A percentile compares a stretch with the other conserved stretches of the same genome.
These are phyloP conservation scores for Anabas testudineus DNA, from an alignment of 2,797 vertebrate species.

Conservation along the genomic window DNA sequence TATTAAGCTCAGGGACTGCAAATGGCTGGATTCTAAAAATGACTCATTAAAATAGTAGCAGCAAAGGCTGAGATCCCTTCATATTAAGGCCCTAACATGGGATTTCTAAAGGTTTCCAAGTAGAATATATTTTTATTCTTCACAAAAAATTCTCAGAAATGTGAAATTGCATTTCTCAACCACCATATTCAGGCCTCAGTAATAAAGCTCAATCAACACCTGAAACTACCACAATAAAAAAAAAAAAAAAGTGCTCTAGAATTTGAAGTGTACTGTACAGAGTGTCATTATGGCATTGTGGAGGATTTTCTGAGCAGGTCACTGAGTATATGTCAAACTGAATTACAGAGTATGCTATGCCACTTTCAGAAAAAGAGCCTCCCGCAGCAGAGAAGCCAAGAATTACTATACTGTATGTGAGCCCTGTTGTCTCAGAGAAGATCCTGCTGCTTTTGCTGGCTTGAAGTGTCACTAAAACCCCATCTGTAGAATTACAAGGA, in stretches of 20 bases:
- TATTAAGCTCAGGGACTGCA: too few species aligned
- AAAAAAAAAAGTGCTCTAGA: neutral
- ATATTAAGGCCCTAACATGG: too few species aligned
- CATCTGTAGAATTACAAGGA: conserved; percentile 16
- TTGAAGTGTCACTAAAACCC: conserved; percentile 14
- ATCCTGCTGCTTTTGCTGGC: conserved; percentile 8
- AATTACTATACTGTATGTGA: neutral
- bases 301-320: neutral
- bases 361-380: neutral
- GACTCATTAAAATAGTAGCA: too few species aligned
- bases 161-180: too few species aligned
- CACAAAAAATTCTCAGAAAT: too few species aligned
- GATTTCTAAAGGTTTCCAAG: too few species aligned
- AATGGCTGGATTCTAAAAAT: too few species aligned
- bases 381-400: neutral
- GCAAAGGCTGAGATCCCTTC: too few species aligned
- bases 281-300: too few species aligned
- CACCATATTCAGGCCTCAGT: neutral
- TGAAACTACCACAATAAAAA: neutral
- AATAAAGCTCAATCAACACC: neutral
- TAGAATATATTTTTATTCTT: too few species aligned
- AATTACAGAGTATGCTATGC: neutral
- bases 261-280: neutral
- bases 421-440: conserved; percentile 1
- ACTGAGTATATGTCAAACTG: neutral